Base-by-base conservation (phyloP, 2,113 vertebrate species). In the Oenanthe melanoleuca region DNA sequence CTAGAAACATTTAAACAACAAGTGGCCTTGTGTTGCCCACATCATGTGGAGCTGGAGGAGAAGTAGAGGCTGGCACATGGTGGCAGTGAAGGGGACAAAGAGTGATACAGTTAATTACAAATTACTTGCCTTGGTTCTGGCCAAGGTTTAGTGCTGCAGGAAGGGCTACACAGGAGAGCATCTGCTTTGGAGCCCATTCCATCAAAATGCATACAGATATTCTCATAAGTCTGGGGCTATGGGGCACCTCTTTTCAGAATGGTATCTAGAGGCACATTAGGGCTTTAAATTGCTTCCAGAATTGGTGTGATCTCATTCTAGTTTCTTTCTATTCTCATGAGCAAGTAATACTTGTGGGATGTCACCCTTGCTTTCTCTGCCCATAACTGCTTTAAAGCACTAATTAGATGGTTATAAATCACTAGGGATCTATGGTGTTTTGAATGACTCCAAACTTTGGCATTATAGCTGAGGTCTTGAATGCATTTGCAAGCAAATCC, bases 401-500 rank as follows among this genome's bases (percentile, higher is more conserved):
- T 63, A 34, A 83, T 66, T 86, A 92, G 59, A 61, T 23, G 22
- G 49, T 44, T 81, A 71, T 81, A 91, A 91, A 72, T 86, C 77
- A 77, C 49, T 34, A 55, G 26, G 9, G 72, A 57, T 31, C 44
- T 71, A 9, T 29, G 44, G 20, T 53, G 44, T 67, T 93, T 86
- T 71, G 77, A 64, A 86, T 91, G 4, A 24, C 44, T 81, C 23
- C 6, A 38, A 86, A 77, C n/a, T 71, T 34, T 71, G 80, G 86
- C 67, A 40, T 84, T 88, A 52, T 2, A 80, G 31, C 64, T 78
- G 72, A 81, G 56, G 37, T 84, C 81, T 81, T 80, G 53, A 86
- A 80, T 33, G 44, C 29, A 53, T 70, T 94, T 47, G 29, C 56
- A 75, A 71, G 77, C 74, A 91, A 95, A 94, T 91, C 77, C 72